These are phyloP conservation scores for Malaclemys terrapin DNA, from an alignment of 2,113 vertebrate genomes.

Conservation along the genomic window DNA sequence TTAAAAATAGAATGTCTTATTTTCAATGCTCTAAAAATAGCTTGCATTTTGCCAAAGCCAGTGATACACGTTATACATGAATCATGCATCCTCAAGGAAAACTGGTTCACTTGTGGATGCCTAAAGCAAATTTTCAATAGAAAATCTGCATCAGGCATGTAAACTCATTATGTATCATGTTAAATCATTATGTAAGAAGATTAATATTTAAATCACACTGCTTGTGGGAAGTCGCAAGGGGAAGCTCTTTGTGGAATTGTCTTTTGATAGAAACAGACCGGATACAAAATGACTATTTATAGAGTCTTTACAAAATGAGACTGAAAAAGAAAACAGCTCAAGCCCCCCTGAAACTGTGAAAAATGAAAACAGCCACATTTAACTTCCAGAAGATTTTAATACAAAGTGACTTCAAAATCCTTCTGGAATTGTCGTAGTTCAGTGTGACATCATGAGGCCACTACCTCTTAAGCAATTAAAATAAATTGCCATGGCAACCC, in stretches of 20 bases:
- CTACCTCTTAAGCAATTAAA: slow-evolving; percentile 30
- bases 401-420: slow-evolving; percentile 15
- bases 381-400: slow-evolving; percentile 65
- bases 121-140: background rate
- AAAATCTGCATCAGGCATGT: background rate
- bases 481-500: slow-evolving; percentile 56
- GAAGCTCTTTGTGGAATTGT: slow-evolving; percentile 38
- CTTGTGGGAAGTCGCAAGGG: background rate
- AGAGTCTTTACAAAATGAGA: background rate
- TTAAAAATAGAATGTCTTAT: slow-evolving; percentile 28
- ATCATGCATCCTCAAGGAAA: background rate
- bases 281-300: slow-evolving; percentile 47
- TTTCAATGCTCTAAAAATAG: slow-evolving; percentile 36
- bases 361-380: slow-evolving; percentile 42
- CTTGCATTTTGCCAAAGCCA: background rate
- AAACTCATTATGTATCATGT: background rate
- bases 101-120: background rate
- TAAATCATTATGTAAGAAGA: slow-evolving; percentile 1
- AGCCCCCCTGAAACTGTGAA: slow-evolving; percentile 54
- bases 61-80: background rate
- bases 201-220: slow-evolving; percentile 32
- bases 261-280: slow-evolving; percentile 36
- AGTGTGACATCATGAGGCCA: slow-evolving; percentile 20
- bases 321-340: slow-evolving; percentile 24
- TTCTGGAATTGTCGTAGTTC: slow-evolving; percentile 43